phyloP scores from a whole-genome alignment of 2,888 invertebrate species.

The Epirrhoe tristata region DNA sequence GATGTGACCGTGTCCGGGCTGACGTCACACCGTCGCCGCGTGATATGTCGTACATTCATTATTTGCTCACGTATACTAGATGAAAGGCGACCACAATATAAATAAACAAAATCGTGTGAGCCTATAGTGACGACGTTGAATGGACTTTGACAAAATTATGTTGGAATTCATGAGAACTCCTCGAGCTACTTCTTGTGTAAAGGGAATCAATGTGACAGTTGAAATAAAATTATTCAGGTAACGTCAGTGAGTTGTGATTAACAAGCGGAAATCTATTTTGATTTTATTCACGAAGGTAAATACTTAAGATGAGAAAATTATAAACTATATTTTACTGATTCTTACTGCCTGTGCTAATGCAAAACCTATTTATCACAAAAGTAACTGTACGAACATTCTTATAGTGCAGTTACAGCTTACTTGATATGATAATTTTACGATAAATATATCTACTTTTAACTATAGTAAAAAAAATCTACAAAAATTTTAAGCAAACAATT shows the following conservation, averaged over 20 bases:
- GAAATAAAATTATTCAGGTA: slow-evolving; percentile 12
- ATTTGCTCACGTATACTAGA: slow-evolving; percentile 82
- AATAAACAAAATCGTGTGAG: slow-evolving; percentile 80
- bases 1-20: slow-evolving; percentile 80
- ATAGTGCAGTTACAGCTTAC: too few relatives aligned
- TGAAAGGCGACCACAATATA: slow-evolving; percentile 81
- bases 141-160: slow-evolving; percentile 71
- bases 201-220: slow-evolving; percentile 17
- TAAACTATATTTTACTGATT: background rate
- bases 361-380: background rate
- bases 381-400: too few relatives aligned
- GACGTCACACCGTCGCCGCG: slow-evolving; percentile 69
- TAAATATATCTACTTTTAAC: background rate
- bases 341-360: background rate
- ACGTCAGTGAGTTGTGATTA: background rate
- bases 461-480: background rate
- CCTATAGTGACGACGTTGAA: slow-evolving; percentile 69
- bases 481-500: background rate
- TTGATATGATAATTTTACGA: background rate
- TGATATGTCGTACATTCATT: slow-evolving; percentile 81
- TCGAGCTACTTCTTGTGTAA: slow-evolving; percentile 24
- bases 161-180: slow-evolving; percentile 68
- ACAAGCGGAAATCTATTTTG: background rate
- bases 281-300: background rate
- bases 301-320: background rate